Evolutionary conservation across 2,888 invertebrate species (phyloP).

Genomic region (Gastrophysa polygoni): DNA sequence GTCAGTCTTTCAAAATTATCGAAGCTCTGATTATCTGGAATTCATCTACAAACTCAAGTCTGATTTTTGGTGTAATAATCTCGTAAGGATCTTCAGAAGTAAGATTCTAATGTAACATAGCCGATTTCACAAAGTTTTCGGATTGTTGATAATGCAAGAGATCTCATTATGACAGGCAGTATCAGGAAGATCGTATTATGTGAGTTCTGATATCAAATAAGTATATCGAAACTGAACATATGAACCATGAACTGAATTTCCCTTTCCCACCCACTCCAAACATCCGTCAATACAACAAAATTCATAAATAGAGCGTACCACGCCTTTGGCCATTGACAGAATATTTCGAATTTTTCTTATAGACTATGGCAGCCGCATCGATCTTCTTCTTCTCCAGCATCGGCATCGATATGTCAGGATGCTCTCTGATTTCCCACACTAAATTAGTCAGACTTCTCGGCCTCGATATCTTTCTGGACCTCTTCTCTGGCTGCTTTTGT

Average conservation of each 20-base stretch:
- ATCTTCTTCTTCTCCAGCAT: constrained; percentile 48
- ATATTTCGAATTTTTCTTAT: constrained; percentile 60
- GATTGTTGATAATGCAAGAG: too few species aligned
- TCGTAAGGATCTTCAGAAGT: too few species aligned
- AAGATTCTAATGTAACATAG: too few species aligned
- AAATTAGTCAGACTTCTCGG: constrained; percentile 87
- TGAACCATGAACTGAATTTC: background rate
- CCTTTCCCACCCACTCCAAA: background rate
- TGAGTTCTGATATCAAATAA: too few species aligned
- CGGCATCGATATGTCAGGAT: constrained; percentile 54
- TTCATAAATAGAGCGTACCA: constrained; percentile 58
- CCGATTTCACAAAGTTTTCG: too few species aligned
- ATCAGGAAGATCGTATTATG: too few species aligned
- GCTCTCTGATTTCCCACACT: constrained; percentile 72
- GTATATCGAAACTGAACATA: too few species aligned
- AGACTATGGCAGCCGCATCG: constrained; percentile 57
- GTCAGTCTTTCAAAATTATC: too few species aligned
- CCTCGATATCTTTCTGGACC: constrained; percentile 79
- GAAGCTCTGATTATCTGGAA: too few species aligned
- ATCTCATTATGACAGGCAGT: too few species aligned
- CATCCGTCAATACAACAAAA: constrained; percentile 1
- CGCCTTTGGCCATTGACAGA: constrained; percentile 58
- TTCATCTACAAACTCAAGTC: too few species aligned
- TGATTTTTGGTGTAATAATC: too few species aligned
- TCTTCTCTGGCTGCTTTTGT: constrained; percentile 81